phyloP scores from a whole-genome alignment of 2,113 vertebrate species.

The Cercocebus atys region DNA sequence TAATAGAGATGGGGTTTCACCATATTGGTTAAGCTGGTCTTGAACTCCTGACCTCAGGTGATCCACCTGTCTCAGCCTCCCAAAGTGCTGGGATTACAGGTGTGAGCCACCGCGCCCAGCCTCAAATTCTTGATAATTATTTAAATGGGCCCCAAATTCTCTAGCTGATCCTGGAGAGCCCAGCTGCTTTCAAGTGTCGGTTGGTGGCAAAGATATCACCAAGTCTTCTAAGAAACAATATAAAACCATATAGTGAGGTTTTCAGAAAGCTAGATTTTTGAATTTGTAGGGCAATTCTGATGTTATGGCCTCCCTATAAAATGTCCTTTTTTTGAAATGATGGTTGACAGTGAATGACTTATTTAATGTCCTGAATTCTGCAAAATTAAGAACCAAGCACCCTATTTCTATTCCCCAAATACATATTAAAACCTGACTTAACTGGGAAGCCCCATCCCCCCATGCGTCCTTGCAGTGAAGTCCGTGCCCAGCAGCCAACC shows the following conservation, averaged over 20 bases:
- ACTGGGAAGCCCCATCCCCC: not conserved
- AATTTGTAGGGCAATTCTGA: not conserved
- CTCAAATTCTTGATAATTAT: no score
- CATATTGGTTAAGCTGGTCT: no score
- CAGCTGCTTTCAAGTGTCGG: not conserved
- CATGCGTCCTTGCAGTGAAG: not conserved
- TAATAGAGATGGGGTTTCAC: no score
- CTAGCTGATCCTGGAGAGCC: no score
- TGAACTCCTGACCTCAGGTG: no score
- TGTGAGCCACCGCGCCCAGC: no score
- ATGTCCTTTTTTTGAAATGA: not conserved
- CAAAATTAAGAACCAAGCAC: not conserved
- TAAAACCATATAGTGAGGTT: rapidly evolving
- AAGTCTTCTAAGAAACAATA: not conserved
- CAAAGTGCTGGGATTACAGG: no score
- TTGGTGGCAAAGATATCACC: not conserved
- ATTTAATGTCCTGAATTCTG: not conserved
- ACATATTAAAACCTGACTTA: not conserved
- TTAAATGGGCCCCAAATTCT: not conserved
- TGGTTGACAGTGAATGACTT: not conserved
- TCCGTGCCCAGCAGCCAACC: not conserved
- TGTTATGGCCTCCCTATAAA: not conserved
- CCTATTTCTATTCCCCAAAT: not conserved
- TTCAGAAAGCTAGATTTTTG: rapidly evolving
- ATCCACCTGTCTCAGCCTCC: no score